A percentile compares a stretch with the other conserved stretches of the same genome.
Conservation (phyloP, 2,113 vertebrate species). For the Dipodomys spectabilis region DNA sequence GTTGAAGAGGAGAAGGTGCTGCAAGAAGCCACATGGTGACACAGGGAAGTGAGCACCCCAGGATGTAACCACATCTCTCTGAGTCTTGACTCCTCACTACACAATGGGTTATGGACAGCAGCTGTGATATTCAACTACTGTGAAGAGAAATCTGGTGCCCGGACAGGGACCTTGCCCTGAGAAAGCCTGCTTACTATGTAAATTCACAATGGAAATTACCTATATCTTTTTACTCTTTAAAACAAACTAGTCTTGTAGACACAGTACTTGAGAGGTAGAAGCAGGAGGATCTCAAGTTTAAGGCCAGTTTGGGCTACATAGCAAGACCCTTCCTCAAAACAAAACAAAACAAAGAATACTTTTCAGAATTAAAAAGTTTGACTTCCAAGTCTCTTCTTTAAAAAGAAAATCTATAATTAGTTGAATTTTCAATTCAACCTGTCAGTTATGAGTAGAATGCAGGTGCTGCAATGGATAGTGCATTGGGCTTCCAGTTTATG, state of each 20-base stretch:
- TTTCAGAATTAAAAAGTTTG: conserved; percentile 1
- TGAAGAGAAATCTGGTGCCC: neutral
- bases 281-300: neutral
- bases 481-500: too few species aligned
- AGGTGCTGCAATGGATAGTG: too few species aligned
- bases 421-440: too few species aligned
- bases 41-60: neutral
- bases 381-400: neutral
- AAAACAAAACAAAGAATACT: neutral
- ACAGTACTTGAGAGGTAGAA: neutral
- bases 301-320: neutral
- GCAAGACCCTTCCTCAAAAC: neutral
- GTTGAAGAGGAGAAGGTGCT: neutral
- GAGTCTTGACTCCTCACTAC: neutral
- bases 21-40: neutral
- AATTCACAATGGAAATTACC: conserved; percentile 11
- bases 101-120: neutral
- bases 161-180: neutral
- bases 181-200: neutral
- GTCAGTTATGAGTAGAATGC: too few species aligned
- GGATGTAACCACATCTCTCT: neutral
- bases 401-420: too few species aligned
- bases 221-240: conserved; percentile 30
- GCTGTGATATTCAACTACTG: neutral
- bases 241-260: neutral